Conservation (phyloP, 2,888 invertebrate genomes). For the Chromoteleia sp. region DNA sequence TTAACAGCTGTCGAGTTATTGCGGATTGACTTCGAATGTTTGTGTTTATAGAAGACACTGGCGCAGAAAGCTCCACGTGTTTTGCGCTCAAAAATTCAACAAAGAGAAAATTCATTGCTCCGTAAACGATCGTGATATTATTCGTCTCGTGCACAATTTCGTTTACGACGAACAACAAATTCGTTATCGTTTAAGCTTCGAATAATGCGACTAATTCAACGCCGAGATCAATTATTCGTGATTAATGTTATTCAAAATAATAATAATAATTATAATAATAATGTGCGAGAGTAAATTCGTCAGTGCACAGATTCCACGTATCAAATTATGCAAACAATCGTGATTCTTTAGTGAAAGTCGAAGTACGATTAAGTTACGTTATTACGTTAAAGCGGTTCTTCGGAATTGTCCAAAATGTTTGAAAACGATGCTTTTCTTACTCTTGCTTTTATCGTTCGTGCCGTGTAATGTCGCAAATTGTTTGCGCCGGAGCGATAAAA, state of each 20-base stretch:
- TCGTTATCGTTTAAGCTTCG: no score
- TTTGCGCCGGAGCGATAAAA: no score
- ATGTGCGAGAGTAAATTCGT: neutral
- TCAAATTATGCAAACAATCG: conserved; percentile 36
- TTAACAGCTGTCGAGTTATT: conserved; percentile 31
- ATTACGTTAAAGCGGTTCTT: neutral
- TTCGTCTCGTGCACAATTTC: no score
- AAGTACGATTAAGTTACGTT: conserved; percentile 2
- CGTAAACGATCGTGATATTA: no score
- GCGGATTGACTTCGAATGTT: conserved; percentile 22
- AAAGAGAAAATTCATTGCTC: no score
- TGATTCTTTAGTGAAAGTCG: conserved; percentile 29
- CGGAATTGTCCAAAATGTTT: neutral
- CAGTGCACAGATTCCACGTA: neutral
- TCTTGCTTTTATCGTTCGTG: no score
- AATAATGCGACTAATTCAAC: no score
- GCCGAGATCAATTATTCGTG: no score
- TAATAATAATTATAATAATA: neutral
- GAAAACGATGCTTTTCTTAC: neutral
- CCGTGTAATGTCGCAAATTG: no score
- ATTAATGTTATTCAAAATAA: neutral
- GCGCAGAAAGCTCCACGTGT: neutral
- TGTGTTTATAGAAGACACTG: neutral
- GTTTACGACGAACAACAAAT: no score
- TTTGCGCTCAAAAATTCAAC: no score